A percentile compares a stretch with the other conserved stretches of the same genome.
These are phyloP conservation scores for Euplexia lucipara DNA, from an alignment of 2,888 invertebrate genomes.

Conservation along the genomic window DNA sequence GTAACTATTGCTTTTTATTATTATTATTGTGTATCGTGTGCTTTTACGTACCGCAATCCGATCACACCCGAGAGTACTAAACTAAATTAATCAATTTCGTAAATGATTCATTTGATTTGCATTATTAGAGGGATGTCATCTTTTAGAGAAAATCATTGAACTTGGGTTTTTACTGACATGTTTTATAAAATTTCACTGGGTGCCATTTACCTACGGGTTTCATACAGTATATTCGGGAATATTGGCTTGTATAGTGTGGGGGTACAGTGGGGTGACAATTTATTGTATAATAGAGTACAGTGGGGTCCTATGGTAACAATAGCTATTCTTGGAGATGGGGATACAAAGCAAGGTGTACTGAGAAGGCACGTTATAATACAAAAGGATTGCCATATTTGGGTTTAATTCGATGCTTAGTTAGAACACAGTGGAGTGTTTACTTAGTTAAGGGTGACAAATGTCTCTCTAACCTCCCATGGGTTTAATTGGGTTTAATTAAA, in stretches of 20 bases:
- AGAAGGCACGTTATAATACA: neutral
- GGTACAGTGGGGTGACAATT: neutral
- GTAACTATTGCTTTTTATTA: slow-evolving; percentile 64
- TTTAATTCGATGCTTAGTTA: neutral
- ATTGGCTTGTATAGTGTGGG: neutral
- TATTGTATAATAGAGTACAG: neutral
- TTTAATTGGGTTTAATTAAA: too few relatives aligned
- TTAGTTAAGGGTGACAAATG: too few relatives aligned
- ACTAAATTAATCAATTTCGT: neutral
- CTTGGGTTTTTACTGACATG: neutral
- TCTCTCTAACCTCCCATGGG: too few relatives aligned
- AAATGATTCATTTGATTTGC: neutral
- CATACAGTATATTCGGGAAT: neutral
- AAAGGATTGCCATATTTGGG: neutral
- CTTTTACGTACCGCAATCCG: slow-evolving; percentile 63
- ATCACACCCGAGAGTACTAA: slow-evolving; percentile 54
- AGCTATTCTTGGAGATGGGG: too few relatives aligned
- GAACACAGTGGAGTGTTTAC: neutral
- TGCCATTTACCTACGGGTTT: neutral
- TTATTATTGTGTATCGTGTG: slow-evolving; percentile 68
- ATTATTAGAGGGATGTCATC: neutral
- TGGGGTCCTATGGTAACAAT: neutral
- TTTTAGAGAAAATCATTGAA: slow-evolving; percentile 1
- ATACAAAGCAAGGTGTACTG: too few relatives aligned
- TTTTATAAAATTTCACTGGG: neutral